Evolutionary conservation across 2,888 invertebrate species (phyloP), one percentile per base, ranked within the genome.

Genomic region (Atrina japonica): DNA sequence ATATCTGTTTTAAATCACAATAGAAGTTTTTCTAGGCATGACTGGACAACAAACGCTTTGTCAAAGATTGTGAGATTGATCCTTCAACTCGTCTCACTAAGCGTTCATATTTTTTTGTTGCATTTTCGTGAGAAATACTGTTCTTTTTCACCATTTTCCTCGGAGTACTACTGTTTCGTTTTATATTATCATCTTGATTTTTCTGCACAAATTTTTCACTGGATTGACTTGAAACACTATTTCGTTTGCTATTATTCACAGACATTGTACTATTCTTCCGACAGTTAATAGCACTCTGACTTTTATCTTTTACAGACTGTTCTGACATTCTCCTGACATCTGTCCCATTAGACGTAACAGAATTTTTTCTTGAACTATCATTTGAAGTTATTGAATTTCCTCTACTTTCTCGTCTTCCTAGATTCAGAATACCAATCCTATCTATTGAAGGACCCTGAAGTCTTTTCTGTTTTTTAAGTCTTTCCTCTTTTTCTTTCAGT

Each of bases 71-170:
- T 23, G 80, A 73, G 9, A 80, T 65, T 30, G 67, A 53, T 7
- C 74, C 76, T 14, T 71, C 73, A 55, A 78, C 61, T 43, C 80
- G 60, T 23, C 73, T 73, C 3, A 78, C 73, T n/a, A 80, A 61
- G 25, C 78, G 27, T 14, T 75, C 70, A 64, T 74, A 76, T 49
- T 70, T 76, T 29, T 35, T 35, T 35, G 11, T 35, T 35, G 5
- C 11, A 11, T 35, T 35, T 7, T 35, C 11, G 5, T 35, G 35
- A 35, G 35, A 35, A 5, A 35, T 7, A 11, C 35, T 35, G 35
- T 11, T 11, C 35, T 11, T 35, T 35, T 35, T 35, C 6, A 35
- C 5, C 11, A 11, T 35, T 35, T 35, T 35, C 35, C 35, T 11
- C 5, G 35, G 35, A 35, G 35, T 35, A 35, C 5, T 11, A 35